Percentiles rank a stretch among this genome's conserved stretches.
phyloP scores from a whole-genome alignment of 2,797 vertebrate genomes.

The Tiaroga cobitis region DNA sequence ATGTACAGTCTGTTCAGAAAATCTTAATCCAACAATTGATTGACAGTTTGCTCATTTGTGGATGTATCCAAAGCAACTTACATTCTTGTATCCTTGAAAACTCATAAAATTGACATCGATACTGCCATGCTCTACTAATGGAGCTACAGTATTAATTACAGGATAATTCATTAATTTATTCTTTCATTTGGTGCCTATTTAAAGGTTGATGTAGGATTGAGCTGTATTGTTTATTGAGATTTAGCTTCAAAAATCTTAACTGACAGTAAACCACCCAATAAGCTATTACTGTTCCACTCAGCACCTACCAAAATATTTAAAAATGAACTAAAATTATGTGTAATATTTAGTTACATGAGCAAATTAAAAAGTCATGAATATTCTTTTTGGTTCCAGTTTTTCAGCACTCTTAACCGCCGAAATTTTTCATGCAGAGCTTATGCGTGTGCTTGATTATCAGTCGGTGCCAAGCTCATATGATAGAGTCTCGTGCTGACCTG shows the following conservation, averaged over 20 bases:
- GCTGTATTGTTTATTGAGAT: neutral
- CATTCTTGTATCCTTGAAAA: neutral
- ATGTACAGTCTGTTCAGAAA: neutral
- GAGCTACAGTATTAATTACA: neutral
- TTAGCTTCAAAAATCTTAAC: neutral
- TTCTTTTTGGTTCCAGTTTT: constrained; percentile 14
- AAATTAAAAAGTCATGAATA: constrained; percentile 29
- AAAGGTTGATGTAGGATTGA: neutral
- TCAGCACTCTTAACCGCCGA: constrained; percentile 7
- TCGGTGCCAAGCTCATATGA: constrained; percentile 37
- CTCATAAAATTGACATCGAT: neutral
- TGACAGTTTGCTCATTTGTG: neutral
- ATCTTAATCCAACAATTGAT: constrained; percentile 1
- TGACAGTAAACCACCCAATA: constrained; percentile 12
- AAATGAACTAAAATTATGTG: constrained; percentile 35
- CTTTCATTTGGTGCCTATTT: neutral
- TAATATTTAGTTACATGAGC: constrained; percentile 19
- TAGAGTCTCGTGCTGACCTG: constrained; percentile 18
- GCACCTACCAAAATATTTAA: constrained; percentile 53
- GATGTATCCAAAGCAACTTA: neutral
- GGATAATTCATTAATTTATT: neutral
- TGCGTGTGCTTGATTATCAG: constrained; percentile 42
- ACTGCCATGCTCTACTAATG: neutral
- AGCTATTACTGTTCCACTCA: neutral
- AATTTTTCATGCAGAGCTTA: constrained; percentile 32